Evolutionary conservation across 2,797 vertebrate genomes (phyloP), one percentile per base, ranked within the genome.

Genomic region (Lepus townsendii): DNA sequence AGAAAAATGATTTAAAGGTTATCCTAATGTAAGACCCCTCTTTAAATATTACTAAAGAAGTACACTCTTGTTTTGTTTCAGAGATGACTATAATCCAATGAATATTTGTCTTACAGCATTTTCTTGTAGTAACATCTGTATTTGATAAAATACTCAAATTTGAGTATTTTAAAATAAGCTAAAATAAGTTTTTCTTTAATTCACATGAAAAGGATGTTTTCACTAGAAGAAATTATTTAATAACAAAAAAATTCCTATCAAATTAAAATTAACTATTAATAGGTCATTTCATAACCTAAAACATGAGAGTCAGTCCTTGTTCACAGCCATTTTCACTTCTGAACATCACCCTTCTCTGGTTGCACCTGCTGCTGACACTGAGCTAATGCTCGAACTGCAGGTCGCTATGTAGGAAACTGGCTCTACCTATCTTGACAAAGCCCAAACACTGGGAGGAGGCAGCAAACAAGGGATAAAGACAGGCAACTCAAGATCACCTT

Each of bases 1-100:
- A 57, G 54, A 20, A 91, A 92, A 72, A 90, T 32, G 22, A 88
- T 12, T 66, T 24, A 83, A 95, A 63, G 52, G 38, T 77, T 92
- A 88, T 83, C 75, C 62, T 76, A 89, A 82, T 26, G 50, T 19
- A 94, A 95, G 95, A 93, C 57, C 66, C 38, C 88, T 93, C 90
- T 95, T 94, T 90, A 97, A 93, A 92, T 76, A 91, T 5, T 90
- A 95, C 6, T 72, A 82, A 89, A 94, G 86, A 20, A 50, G 17
- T 63, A 50, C 27, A 83, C 52, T 94, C 88, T 24, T 20, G 24
- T 78, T 94, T 93, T 95, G 68, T 87, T 89, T 90, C 24, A 84
- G 32, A 90, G 71, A 60, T n/a, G 87, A 94, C 89, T 10, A 88
- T 30, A 89, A 90, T 60, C 47, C 91, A 4, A 14, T 22, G 62